These are phyloP conservation scores for Nymphalis urticae DNA, from an alignment of 2,888 invertebrate genomes.

Conservation along the genomic window DNA sequence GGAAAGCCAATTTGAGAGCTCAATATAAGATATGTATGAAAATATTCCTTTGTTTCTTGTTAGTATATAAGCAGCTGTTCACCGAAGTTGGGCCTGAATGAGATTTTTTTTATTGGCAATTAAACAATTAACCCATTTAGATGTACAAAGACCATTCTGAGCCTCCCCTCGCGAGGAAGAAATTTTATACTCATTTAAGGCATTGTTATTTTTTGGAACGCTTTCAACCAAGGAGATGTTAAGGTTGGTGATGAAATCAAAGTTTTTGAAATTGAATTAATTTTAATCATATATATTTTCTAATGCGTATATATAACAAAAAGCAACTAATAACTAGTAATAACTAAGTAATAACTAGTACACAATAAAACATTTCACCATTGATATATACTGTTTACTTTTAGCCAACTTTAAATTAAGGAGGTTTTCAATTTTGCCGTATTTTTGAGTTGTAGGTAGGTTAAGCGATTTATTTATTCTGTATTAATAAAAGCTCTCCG, in stretches of 20 bases:
- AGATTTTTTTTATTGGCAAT: conserved; percentile 79
- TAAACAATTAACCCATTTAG: conserved; percentile 78
- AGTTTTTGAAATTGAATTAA: neutral
- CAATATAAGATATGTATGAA: conserved; percentile 36
- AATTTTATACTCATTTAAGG: conserved; percentile 75
- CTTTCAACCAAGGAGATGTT: conserved; percentile 45
- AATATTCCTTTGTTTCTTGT: conserved; percentile 39
- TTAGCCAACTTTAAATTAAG: no score
- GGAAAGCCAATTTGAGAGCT: conserved; percentile 22
- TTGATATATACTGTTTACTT: no score
- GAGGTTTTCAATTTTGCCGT: no score
- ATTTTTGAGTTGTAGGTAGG: no score
- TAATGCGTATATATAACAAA: no score
- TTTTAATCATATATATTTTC: neutral
- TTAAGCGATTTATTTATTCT: no score
- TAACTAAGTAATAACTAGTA: no score
- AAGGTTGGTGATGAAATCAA: conserved; percentile 43
- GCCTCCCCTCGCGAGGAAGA: conserved; percentile 62
- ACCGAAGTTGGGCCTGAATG: conserved; percentile 46
- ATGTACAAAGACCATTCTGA: conserved; percentile 62
- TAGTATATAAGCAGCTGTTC: conserved; percentile 41
- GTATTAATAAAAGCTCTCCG: no score
- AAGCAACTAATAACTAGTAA: no score
- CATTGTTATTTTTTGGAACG: conserved; percentile 68
- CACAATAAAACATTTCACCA: no score